Conservation (phyloP, 2,888 invertebrate genomes). For the Cephus rjabovi region DNA sequence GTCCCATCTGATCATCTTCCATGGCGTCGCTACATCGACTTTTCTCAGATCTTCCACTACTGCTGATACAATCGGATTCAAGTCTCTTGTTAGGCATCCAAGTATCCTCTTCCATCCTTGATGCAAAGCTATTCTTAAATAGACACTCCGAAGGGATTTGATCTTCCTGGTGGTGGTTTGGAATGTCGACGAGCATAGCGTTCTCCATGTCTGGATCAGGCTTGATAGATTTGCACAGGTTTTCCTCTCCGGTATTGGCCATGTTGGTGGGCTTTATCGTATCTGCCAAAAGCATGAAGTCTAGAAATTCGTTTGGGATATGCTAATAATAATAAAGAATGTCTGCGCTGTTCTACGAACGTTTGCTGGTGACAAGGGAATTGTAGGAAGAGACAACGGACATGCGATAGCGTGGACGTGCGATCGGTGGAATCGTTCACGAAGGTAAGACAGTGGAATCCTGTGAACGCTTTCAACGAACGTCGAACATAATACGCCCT, state of each 20-base stretch:
- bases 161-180: not conserved
- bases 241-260: not conserved
- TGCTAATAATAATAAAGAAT: not conserved
- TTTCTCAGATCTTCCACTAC: conserved; percentile 20
- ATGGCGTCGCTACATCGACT: conserved; percentile 22
- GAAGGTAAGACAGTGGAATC: not conserved
- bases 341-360: not conserved
- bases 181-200: not conserved
- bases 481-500: not conserved
- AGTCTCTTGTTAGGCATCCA: conserved; percentile 7
- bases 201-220: conserved; percentile 1
- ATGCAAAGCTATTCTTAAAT: conserved; percentile 9
- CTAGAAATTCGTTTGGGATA: not conserved
- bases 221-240: not conserved
- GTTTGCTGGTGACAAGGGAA: not conserved
- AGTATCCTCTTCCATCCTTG: conserved; percentile 7
- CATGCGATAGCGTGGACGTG: not conserved
- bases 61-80: not conserved
- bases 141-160: conserved; percentile 10
- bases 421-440: not conserved
- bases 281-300: not conserved
- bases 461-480: not conserved
- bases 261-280: not conserved
- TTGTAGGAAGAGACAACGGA: not conserved
- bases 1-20: conserved; percentile 5